Base-by-base conservation (phyloP, 2,888 invertebrate genomes). In the Hydriomena furcata region DNA sequence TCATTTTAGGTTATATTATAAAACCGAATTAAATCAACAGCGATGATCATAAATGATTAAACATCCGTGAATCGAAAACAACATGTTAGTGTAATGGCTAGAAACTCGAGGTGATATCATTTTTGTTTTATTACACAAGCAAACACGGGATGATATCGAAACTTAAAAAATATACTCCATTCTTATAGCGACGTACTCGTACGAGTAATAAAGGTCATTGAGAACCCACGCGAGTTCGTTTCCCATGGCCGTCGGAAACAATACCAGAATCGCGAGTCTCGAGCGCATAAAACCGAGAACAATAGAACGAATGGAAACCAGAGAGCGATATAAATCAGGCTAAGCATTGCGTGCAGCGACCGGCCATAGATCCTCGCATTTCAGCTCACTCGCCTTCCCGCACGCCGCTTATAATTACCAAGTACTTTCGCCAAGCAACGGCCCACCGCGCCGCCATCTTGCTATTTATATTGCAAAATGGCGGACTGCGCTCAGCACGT, bases 381-480 rank as follows among this genome's bases (percentile, higher is more conserved):
- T 79, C 80, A 78, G 77, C 69, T 75, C 74, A 82, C 79, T 76
- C 73, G 82, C 80, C 82, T 79, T 76, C 77, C 76, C 78, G 71
- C 69, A 75, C 71, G 67, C 76, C 75, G 78, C 76, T 82, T 82
- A 85, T 89, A 88, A 89, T 88, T 88, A 86, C 85, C 67, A 68
- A 85, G 80, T 83, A 89, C 89, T 90, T 90, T 90, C 88, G 85
- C 89, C 88, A 81, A 76, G 82, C 76, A 73, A 75, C 80, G 72
- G 78, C 71, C 66, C 73, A 76, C 73, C 44, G 30, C 28, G 52
- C 42, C 85, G 87, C 89, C 90, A 89, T 90, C 81, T 89, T 88
- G 85, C 84, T 83, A 85, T 87, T 87, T 85, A 86, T 83, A 84
- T 78, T 79, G 82, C 88, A 87, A 89, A 86, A 89, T 88, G 88